These are phyloP conservation scores for Drosophila bunnanda DNA, from an alignment of 2,888 invertebrate genomes.

Conservation along the genomic window DNA sequence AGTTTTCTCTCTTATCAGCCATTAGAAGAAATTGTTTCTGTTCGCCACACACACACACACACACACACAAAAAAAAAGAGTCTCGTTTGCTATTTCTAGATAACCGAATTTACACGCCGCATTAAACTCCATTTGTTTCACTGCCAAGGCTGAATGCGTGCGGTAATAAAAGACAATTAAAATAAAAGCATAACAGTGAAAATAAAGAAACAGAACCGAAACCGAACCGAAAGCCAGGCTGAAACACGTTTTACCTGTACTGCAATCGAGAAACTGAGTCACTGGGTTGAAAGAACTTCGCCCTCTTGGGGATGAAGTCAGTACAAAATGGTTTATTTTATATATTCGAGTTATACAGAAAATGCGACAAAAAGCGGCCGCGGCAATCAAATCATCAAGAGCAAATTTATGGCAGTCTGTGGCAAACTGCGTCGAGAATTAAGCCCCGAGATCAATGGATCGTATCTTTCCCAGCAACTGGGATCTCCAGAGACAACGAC, in stretches of 20 bases:
- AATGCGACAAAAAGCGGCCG: conserved; percentile 5
- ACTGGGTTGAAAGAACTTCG: conserved; percentile 71
- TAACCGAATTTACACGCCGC: conserved; percentile 66
- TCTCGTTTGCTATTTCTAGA: conserved; percentile 38
- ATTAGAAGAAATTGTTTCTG: conserved; percentile 28
- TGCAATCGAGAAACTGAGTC: conserved; percentile 56
- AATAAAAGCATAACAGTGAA: conserved; percentile 35
- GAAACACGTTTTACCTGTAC: conserved; percentile 71
- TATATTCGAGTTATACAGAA: conserved; percentile 5
- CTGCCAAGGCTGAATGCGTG: conserved; percentile 42
- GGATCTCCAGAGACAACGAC: conserved; percentile 4
- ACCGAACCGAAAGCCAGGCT: conserved; percentile 11
- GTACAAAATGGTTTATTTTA: conserved; percentile 16
- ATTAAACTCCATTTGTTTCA: conserved; percentile 43
- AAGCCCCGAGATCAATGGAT: conserved; percentile 43
- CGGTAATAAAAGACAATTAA: conserved; percentile 35
- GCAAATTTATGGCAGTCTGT: conserved; percentile 36
- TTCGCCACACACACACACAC: background rate
- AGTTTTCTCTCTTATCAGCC: conserved; percentile 30
- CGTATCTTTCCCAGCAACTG: conserved; percentile 18
- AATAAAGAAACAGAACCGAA: conserved; percentile 4
- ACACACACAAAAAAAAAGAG: background rate
- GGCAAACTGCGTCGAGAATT: conserved; percentile 39
- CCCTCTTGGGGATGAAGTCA: conserved; percentile 34
- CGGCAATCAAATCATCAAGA: conserved; percentile 38